Percentiles rank a stretch among this genome's conserved stretches.
phyloP scores from a whole-genome alignment of 2,113 vertebrate species.

The Paraplagusia blochii region DNA sequence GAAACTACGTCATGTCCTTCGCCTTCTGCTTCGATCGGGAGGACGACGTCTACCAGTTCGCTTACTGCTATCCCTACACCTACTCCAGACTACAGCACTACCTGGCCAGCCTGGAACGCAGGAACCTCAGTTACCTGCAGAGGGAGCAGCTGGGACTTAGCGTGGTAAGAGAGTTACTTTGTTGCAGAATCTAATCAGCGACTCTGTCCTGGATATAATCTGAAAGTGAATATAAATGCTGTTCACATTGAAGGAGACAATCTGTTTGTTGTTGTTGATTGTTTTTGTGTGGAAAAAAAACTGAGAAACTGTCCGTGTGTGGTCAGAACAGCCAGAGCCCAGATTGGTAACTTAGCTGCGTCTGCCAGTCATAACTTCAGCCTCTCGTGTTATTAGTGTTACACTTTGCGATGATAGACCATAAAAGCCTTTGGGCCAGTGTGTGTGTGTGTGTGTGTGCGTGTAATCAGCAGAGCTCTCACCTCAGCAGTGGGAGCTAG shows the following conservation, averaged over 20 bases:
- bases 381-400: constrained; percentile 64
- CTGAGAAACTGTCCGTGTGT: constrained; percentile 5
- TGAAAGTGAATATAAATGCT: too few species aligned
- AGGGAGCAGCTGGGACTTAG: constrained; percentile 91
- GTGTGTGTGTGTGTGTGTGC: constrained; percentile 12
- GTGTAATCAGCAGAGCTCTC: constrained; percentile 64
- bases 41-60: constrained; percentile 92
- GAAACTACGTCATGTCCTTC: constrained; percentile 98
- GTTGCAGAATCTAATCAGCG: too few species aligned
- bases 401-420: constrained; percentile 56
- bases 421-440: constrained; percentile 44
- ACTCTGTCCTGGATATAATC: too few species aligned
- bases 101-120: constrained; percentile 86
- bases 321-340: constrained; percentile 29
- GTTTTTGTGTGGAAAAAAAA: constrained; percentile 3
- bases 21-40: constrained; percentile 97
- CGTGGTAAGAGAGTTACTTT: constrained; percentile 74
- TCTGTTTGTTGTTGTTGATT: too few species aligned
- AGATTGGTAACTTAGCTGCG: constrained; percentile 54
- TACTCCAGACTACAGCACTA: constrained; percentile 96
- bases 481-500: constrained; percentile 65
- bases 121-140: constrained; percentile 87
- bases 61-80: constrained; percentile 98
- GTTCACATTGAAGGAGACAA: too few species aligned
- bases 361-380: constrained; percentile 56